Evolutionary conservation across 2,113 vertebrate genomes (phyloP).

Genomic region (Oryzias celebensis): DNA sequence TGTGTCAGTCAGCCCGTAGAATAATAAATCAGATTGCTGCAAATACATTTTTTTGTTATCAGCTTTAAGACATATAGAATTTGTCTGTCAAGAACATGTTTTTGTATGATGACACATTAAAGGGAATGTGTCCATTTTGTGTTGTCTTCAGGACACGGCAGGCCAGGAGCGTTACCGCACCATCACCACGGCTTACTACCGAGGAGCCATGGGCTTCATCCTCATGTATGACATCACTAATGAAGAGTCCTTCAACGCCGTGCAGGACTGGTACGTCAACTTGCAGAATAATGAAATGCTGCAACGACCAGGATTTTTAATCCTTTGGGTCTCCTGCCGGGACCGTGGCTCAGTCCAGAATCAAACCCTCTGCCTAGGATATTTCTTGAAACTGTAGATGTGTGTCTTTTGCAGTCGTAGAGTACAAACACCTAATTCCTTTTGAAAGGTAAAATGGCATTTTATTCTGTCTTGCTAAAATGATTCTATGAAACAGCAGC

Average conservation of each 20-base stretch:
- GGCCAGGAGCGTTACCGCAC: conserved; percentile 96
- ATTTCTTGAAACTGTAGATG: neutral
- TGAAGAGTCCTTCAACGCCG: conserved; percentile 78
- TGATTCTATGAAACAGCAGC: neutral
- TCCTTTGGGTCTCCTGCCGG: neutral
- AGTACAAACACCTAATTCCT: neutral
- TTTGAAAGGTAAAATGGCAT: neutral
- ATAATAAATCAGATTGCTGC: neutral
- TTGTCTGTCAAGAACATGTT: neutral
- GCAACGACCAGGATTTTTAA: neutral
- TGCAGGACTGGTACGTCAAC: conserved; percentile 90
- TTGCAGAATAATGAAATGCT: neutral
- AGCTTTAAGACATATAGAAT: neutral
- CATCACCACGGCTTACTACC: conserved; percentile 97
- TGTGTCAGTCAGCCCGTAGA: neutral
- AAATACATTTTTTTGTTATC: neutral
- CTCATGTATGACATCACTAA: conserved; percentile 83
- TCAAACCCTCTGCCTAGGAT: neutral
- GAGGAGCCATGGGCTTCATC: conserved; percentile 94
- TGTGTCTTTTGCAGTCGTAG: neutral
- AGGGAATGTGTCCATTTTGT: neutral
- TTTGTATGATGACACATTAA: neutral
- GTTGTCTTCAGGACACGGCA: conserved; percentile 86
- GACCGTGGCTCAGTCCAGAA: neutral
- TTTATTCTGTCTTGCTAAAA: neutral